These are phyloP conservation scores for Monomorium pharaonis DNA, from an alignment of 1,140 invertebrate species.

Conservation along the genomic window DNA sequence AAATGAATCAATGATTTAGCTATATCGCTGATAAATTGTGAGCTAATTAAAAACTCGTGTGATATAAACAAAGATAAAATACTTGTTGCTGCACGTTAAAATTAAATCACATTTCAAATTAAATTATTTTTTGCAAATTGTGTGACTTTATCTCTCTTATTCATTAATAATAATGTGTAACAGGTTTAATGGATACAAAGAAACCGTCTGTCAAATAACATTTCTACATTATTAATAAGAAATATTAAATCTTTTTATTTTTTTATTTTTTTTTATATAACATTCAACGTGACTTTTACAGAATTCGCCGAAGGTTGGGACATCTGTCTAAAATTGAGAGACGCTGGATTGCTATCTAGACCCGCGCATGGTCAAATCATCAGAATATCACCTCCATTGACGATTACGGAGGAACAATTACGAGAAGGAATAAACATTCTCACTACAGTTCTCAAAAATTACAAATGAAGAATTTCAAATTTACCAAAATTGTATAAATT, in stretches of 20 bases:
- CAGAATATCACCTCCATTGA: conserved; percentile 90
- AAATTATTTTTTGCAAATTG: conserved; percentile 1
- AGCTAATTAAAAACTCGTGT: background rate
- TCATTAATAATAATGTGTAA: background rate
- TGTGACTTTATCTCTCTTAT: background rate
- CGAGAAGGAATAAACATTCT: conserved; percentile 87
- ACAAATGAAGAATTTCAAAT: conserved; percentile 25
- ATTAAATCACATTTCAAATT: background rate
- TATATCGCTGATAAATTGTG: background rate
- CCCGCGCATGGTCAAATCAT: conserved; percentile 92
- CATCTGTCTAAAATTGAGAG: conserved; percentile 89
- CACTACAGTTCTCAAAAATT: conserved; percentile 52
- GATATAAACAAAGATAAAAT: conserved; percentile 5
- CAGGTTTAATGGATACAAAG: background rate
- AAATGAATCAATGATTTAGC: background rate
- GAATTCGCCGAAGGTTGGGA: conserved; percentile 89
- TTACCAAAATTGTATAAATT: background rate
- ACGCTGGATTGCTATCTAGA: conserved; percentile 91
- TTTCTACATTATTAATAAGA: background rate
- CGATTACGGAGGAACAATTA: conserved; percentile 88
- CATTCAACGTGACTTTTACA: conserved; percentile 71
- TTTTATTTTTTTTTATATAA: background rate
- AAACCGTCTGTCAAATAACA: background rate
- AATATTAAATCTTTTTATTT: background rate
- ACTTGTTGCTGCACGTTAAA: background rate